Base-by-base conservation (phyloP, 1,140 invertebrate genomes). In the Brachionus paranguensis region DNA sequence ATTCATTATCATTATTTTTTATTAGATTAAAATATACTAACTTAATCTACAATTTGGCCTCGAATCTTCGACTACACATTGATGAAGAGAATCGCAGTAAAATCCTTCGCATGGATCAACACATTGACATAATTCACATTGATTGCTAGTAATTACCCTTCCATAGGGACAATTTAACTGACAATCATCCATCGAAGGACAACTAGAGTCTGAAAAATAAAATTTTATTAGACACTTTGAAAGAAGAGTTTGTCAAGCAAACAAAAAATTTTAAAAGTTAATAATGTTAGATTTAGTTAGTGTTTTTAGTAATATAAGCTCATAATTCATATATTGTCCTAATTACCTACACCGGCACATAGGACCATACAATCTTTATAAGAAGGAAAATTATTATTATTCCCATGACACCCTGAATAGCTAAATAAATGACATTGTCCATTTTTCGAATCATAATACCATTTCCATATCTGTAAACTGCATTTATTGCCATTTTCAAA, bases 401-500 rank as follows among this genome's bases (percentile, higher is more conserved):
- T 84, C 24, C 83, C 83, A 20, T 72, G 37, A 84, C 83, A 84
- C 8, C 89, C 89, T 14, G 87, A 86, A 85, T 90, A 90, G 4
- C 86, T 86, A 84, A 91, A 90, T 33, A 83, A 85, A 20, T 88
- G 74, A 85, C 90, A 90, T 33, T 86, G 84, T 37, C 87, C 86
- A 10, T 87, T 89, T 37, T 87, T 84, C 17, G 86, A 78, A 84
- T 90, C 88, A 55, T 83, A 81, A 64, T 81, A 81, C 53, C 64
- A 81, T 27, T 55, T 60, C 78, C 78, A 81, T 14, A 81, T 64
- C 64, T 81, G 78, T 24, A 33, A 20, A 81, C 41, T 81, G 60
- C 78, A 81, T 68, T 81, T 81, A 64, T 81, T 41, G 20, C 78
- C 78, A 60, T 41, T 47, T 29, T 81, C 78, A 81, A 81, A 64